A percentile compares a stretch with the other conserved stretches of the same genome.
phyloP scores from a whole-genome alignment of 37 sponge, comb jelly and placozoan species.

The Halisarca cf. caerulea region DNA sequence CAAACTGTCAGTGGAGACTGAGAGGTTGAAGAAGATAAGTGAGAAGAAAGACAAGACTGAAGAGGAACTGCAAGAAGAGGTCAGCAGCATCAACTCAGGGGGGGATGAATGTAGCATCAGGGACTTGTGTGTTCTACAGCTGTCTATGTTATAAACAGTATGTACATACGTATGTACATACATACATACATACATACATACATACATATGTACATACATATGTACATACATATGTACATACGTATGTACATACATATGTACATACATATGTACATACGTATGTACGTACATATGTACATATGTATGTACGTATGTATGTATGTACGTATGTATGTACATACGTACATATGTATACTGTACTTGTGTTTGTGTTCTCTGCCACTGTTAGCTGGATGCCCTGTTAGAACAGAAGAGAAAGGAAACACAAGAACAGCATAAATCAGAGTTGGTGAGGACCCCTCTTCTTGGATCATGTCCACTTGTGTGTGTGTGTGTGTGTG shows the following conservation, averaged over 20 bases:
- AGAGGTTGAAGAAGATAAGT: neutral
- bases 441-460: constrained; percentile 28
- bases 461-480: neutral
- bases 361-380: neutral
- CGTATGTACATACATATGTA: neutral
- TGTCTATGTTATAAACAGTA: too few species aligned
- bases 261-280: neutral
- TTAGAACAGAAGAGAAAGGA: constrained; percentile 35
- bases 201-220: neutral
- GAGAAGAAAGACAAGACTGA: neutral
- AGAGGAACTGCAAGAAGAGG: constrained; percentile 2
- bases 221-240: neutral
- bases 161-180: constrained; percentile 10
- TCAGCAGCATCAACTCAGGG: neutral
- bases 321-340: neutral
- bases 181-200: neutral
- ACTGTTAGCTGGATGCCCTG: constrained; percentile 29
- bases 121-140: too few species aligned
- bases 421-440: constrained; percentile 17
- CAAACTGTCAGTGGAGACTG: neutral
- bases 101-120: too few species aligned
- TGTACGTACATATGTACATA: neutral
- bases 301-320: neutral
- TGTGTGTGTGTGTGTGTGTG: too few species aligned
- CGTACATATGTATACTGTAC: neutral